phyloP scores from a whole-genome alignment of 2,797 vertebrate genomes.

The Microctenopoma stevenorrisi region DNA sequence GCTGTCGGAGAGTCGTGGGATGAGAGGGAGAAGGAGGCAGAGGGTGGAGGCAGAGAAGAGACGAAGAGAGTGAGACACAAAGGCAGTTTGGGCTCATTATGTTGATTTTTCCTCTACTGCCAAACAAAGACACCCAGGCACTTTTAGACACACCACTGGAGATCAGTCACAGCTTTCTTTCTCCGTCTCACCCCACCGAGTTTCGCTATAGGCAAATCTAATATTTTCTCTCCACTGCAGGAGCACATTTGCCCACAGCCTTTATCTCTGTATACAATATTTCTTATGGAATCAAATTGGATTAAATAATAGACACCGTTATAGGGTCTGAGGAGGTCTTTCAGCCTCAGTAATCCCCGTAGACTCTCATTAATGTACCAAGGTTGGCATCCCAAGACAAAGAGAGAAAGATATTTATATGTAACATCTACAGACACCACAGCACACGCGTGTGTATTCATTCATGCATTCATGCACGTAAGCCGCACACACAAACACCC shows the following conservation, averaged over 20 bases:
- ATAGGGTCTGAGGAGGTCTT: constrained; percentile 34
- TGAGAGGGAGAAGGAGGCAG: constrained; percentile 59
- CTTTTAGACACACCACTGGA: constrained; percentile 63
- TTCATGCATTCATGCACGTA: constrained; percentile 12
- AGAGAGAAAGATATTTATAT: neutral
- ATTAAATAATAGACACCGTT: constrained; percentile 43
- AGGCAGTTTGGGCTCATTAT: constrained; percentile 83
- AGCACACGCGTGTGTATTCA: constrained; percentile 3
- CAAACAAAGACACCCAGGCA: constrained; percentile 77
- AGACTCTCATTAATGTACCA: constrained; percentile 33
- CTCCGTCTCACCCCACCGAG: constrained; percentile 46
- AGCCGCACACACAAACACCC: neutral
- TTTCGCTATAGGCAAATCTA: constrained; percentile 53
- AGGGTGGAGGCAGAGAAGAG: constrained; percentile 55
- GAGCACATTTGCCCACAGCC: constrained; percentile 38
- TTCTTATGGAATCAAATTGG: constrained; percentile 47
- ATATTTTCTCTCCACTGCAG: constrained; percentile 43
- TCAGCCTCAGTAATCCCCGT: constrained; percentile 34
- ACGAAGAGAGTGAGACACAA: constrained; percentile 72
- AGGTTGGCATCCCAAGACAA: constrained; percentile 1
- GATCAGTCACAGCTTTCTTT: constrained; percentile 65
- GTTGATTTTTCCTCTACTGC: constrained; percentile 74
- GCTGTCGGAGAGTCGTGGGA: constrained; percentile 67
- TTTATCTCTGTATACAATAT: constrained; percentile 34
- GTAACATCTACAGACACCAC: constrained; percentile 5